These are phyloP conservation scores for Coracopsis vasa DNA, from an alignment of 2,113 vertebrate species.

Conservation along the genomic window DNA sequence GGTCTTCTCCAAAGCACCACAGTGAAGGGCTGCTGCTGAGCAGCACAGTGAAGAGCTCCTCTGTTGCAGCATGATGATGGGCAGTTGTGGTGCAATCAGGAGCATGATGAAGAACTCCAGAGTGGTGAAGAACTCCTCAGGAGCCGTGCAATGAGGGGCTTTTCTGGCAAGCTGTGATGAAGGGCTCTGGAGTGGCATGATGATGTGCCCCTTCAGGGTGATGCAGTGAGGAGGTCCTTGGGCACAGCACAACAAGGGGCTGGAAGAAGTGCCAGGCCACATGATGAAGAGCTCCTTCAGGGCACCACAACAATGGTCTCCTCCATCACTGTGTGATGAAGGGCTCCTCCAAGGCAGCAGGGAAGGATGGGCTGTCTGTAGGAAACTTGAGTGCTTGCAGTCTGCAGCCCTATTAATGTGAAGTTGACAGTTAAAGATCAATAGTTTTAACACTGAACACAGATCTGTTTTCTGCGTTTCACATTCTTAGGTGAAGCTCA, in stretches of 20 bases:
- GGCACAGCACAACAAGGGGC: background rate
- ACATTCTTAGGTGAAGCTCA: background rate
- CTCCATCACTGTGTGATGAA: background rate
- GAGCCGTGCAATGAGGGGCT: background rate
- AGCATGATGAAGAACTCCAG: background rate
- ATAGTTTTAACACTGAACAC: background rate
- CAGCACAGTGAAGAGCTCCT: background rate
- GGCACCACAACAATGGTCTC: background rate
- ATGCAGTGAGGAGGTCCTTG: background rate
- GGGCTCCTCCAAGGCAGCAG: background rate
- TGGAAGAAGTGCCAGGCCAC: background rate
- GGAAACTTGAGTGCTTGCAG: background rate
- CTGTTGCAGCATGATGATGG: background rate
- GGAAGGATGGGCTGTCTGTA: background rate
- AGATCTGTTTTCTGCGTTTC: background rate
- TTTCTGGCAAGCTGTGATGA: background rate
- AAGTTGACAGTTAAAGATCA: background rate
- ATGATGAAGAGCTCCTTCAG: background rate
- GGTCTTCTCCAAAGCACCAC: background rate
- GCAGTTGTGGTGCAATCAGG: background rate
- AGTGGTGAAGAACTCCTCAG: background rate
- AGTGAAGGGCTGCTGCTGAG: background rate
- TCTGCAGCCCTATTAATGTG: background rate
- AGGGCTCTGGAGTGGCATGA: background rate
- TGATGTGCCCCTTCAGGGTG: background rate